Evolutionary conservation across 2,797 vertebrate species (phyloP).

Genomic region (Channallabes apus): DNA sequence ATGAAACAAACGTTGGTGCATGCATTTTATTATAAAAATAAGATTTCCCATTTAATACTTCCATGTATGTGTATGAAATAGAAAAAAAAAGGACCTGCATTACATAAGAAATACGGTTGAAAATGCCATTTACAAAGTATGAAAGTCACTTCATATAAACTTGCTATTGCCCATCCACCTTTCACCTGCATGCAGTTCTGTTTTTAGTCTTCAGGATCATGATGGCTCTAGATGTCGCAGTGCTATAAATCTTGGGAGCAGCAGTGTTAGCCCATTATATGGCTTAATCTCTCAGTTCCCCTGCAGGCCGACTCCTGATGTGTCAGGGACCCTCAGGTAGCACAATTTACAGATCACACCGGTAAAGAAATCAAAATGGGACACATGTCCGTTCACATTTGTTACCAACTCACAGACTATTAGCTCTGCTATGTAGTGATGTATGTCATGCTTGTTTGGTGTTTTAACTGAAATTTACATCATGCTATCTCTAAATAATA

Average conservation of each 20-base stretch:
- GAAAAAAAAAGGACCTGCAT: conserved; percentile 16
- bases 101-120: background rate
- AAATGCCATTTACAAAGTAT: background rate
- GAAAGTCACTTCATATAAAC: conserved; percentile 3
- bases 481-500: background rate
- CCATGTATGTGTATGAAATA: too few species aligned
- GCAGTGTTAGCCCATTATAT: conserved; percentile 64
- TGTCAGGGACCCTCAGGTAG: conserved; percentile 75
- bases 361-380: conserved; percentile 68
- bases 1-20: too few species aligned
- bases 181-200: conserved; percentile 50
- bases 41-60: too few species aligned
- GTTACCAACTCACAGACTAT: conserved; percentile 72
- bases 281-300: conserved; percentile 55
- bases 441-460: conserved; percentile 35
- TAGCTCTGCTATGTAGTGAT: conserved; percentile 73
- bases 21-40: too few species aligned
- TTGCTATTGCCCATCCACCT: conserved; percentile 39
- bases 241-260: conserved; percentile 53
- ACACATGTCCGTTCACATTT: conserved; percentile 77
- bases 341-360: conserved; percentile 83
- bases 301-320: conserved; percentile 58
- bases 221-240: conserved; percentile 48
- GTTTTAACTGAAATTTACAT: background rate
- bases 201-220: conserved; percentile 56